A percentile compares a stretch with the other conserved stretches of the same genome.
phyloP scores from a whole-genome alignment of 1,140 invertebrate species.

The Drosophila athabasca region DNA sequence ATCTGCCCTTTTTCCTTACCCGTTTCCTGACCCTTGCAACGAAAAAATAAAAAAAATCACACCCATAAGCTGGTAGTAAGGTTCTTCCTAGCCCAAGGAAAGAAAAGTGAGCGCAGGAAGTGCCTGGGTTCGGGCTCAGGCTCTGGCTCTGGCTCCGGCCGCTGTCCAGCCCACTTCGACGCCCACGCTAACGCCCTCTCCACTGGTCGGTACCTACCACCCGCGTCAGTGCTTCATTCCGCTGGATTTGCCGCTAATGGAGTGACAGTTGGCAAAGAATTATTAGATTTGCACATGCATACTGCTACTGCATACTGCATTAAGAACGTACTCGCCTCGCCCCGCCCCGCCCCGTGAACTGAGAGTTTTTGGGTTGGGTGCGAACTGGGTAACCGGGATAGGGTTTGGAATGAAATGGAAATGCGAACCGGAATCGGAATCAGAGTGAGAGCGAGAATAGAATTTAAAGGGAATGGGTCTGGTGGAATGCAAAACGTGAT shows the following conservation, averaged over 20 bases:
- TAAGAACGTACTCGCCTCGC: slow-evolving; percentile 28
- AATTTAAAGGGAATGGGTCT: neutral
- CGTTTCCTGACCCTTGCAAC: neutral
- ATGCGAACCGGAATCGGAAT: neutral
- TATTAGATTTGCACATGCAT: slow-evolving; percentile 81
- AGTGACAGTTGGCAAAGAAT: slow-evolving; percentile 78
- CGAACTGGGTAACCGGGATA: neutral
- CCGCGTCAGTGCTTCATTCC: slow-evolving; percentile 21
- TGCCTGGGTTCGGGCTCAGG: neutral
- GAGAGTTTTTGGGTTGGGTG: neutral
- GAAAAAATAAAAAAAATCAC: neutral
- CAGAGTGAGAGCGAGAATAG: neutral
- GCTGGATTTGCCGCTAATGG: slow-evolving; percentile 62
- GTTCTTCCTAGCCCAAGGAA: too few species aligned
- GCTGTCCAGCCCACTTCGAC: slow-evolving; percentile 8
- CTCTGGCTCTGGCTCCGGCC: neutral
- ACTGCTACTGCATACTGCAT: slow-evolving; percentile 40
- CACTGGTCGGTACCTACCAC: neutral
- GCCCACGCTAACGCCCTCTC: too few species aligned
- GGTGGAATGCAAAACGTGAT: slow-evolving; percentile 36
- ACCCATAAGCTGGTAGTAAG: neutral
- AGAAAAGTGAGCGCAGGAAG: slow-evolving; percentile 5
- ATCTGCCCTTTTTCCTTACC: slow-evolving; percentile 18
- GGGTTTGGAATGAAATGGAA: neutral
- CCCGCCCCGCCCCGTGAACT: neutral